Percentiles rank a stretch among this genome's conserved stretches.
phyloP scores from a whole-genome alignment of 2,113 vertebrate species.

The Cinclus cinclus region DNA sequence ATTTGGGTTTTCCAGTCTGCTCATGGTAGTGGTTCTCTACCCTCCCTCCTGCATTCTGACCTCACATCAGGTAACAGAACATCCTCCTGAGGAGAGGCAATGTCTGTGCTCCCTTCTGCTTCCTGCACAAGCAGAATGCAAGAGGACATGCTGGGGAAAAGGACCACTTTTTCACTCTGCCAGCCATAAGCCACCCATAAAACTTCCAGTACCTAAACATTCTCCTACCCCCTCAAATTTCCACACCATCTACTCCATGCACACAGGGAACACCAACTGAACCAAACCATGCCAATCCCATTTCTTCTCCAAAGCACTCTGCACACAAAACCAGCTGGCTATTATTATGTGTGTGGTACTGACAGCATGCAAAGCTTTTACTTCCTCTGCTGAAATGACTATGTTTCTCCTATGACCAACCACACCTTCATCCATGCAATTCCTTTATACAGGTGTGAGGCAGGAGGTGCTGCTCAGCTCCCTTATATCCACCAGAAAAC shows the following conservation, averaged over 20 bases:
- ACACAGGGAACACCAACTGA: slow-evolving; percentile 22
- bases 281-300: not conserved
- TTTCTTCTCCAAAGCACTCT: not conserved
- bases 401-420: not conserved
- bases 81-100: not conserved
- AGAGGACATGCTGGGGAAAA: not conserved
- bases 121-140: not conserved
- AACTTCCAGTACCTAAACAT: slow-evolving; percentile 33
- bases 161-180: not conserved
- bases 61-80: not conserved
- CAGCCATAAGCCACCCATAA: slow-evolving; percentile 11
- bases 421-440: not conserved
- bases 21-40: not conserved
- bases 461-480: not conserved
- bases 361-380: not conserved
- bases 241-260: slow-evolving; percentile 10
- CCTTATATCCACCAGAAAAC: not conserved
- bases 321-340: not conserved
- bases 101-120: not conserved
- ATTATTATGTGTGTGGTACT: not conserved
- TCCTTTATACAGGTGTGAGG: not conserved
- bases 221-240: slow-evolving; percentile 38
- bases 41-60: not conserved
- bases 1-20: not conserved
- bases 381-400: not conserved